A percentile compares a stretch with the other conserved stretches of the same genome.
These are phyloP conservation scores for Formicarius rufipectus DNA, from an alignment of 2,113 vertebrate genomes.

Conservation along the genomic window DNA sequence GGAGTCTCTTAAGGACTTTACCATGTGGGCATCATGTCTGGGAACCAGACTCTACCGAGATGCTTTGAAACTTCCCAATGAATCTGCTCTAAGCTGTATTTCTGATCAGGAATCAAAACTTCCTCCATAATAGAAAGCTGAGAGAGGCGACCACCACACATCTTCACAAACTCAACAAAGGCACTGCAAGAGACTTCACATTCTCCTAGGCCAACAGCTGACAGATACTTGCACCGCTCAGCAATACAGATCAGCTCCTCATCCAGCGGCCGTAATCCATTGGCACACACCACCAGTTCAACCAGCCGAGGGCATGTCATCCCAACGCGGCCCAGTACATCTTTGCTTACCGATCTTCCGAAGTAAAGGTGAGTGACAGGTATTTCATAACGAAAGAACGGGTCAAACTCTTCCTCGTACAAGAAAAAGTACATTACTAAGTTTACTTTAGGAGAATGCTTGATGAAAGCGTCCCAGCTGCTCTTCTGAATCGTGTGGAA, in stretches of 20 bases:
- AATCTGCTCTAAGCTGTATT: slow-evolving; percentile 93
- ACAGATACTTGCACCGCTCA: slow-evolving; percentile 90
- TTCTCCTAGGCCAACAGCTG: slow-evolving; percentile 93
- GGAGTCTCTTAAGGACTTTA: slow-evolving; percentile 61
- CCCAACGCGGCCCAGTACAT: slow-evolving; percentile 92
- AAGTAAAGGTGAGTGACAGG: slow-evolving; percentile 97
- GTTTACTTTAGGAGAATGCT: slow-evolving; percentile 95
- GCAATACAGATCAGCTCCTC: slow-evolving; percentile 97
- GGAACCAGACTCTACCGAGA: slow-evolving; percentile 96
- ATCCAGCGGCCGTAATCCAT: slow-evolving; percentile 92
- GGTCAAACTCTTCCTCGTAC: slow-evolving; percentile 95
- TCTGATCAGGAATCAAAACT: slow-evolving; percentile 95
- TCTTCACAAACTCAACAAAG: slow-evolving; percentile 97
- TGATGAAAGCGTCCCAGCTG: slow-evolving; percentile 98
- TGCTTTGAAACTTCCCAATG: slow-evolving; percentile 99
- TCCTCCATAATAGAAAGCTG: slow-evolving; percentile 99
- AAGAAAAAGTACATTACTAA: slow-evolving; percentile 99
- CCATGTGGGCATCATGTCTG: slow-evolving; percentile 99
- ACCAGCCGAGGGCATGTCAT: slow-evolving; percentile 93
- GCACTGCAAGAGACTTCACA: slow-evolving; percentile 98
- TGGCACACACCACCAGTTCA: slow-evolving; percentile 96
- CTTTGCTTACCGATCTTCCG: slow-evolving; percentile 95
- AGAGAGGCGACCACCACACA: slow-evolving; percentile 92
- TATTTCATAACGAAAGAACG: slow-evolving; percentile 92
- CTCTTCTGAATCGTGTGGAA: slow-evolving; percentile 95